Conservation (phyloP, 2,888 invertebrate species). For the Drosophila tanythrix region DNA sequence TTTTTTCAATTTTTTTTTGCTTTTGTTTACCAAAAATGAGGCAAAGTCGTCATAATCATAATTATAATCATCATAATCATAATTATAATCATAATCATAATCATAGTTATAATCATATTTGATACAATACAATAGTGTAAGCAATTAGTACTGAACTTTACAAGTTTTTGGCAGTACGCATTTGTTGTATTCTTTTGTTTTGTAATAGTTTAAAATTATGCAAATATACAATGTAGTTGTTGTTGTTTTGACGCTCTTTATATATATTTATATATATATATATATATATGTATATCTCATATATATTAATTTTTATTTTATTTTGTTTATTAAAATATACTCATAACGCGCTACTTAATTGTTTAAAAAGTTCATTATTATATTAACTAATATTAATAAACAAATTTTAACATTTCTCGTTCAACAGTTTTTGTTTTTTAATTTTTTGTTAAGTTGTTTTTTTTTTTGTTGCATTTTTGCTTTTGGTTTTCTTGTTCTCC, state of each 20-base stretch:
- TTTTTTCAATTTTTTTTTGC: constrained; percentile 4
- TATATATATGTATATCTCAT: constrained; percentile 21
- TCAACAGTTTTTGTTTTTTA: constrained; percentile 45
- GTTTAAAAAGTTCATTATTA: constrained; percentile 71
- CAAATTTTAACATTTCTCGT: constrained; percentile 73
- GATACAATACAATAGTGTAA: constrained; percentile 50
- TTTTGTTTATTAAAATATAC: constrained; percentile 73
- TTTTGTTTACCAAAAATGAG: constrained; percentile 73
- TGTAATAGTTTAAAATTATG: constrained; percentile 60
- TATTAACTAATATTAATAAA: constrained; percentile 78
- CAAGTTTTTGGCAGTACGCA: constrained; percentile 84
- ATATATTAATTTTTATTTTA: constrained; percentile 34
- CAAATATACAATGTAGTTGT: constrained; percentile 60
- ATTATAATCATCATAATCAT: constrained; percentile 32
- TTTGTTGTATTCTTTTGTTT: constrained; percentile 28
- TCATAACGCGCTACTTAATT: constrained; percentile 80
- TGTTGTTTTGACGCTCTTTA: constrained; percentile 34
- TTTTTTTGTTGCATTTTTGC: constrained; percentile 20
- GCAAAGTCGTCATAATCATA: constrained; percentile 56
- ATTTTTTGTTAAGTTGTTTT: constrained; percentile 4
- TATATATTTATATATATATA: constrained; percentile 32
- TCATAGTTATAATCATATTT: constrained; percentile 44
- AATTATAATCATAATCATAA: constrained; percentile 31
- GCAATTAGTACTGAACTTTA: constrained; percentile 82
- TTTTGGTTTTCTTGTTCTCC: constrained; percentile 12